phyloP scores from a whole-genome alignment of 1,140 invertebrate genomes.

The Drosophila hydei region DNA sequence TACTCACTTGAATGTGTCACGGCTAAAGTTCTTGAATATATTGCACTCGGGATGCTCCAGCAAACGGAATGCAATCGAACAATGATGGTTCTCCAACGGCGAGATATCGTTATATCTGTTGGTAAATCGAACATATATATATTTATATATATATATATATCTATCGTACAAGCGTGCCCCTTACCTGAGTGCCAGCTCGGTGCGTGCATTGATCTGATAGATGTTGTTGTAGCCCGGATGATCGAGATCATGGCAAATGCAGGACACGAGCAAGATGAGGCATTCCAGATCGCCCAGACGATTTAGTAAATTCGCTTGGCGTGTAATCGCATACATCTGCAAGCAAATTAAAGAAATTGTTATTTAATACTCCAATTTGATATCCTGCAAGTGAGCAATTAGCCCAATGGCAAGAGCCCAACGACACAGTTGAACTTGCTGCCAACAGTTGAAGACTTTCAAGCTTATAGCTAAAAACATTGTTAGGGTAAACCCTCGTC shows the following conservation, averaged over 20 bases:
- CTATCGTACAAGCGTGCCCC: neutral
- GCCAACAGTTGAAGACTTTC: too few relatives aligned
- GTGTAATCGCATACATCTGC: conserved; percentile 95
- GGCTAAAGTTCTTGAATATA: conserved; percentile 89
- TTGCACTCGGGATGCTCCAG: conserved; percentile 91
- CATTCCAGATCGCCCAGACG: conserved; percentile 91
- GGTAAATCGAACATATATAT: neutral
- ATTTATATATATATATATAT: neutral
- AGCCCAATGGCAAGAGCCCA: too few relatives aligned
- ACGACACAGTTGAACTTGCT: too few relatives aligned
- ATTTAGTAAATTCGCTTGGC: conserved; percentile 88
- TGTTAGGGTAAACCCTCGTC: too few relatives aligned
- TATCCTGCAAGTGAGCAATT: neutral
- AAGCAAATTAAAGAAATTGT: neutral
- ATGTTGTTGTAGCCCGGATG: conserved; percentile 96
- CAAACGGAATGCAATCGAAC: conserved; percentile 93
- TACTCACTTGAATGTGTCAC: conserved; percentile 87
- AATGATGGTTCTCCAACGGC: conserved; percentile 95
- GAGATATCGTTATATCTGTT: conserved; percentile 93
- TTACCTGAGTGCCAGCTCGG: conserved; percentile 90
- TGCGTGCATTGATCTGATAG: conserved; percentile 94
- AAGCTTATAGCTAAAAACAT: too few relatives aligned
- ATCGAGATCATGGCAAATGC: conserved; percentile 95
- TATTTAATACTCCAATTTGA: neutral
- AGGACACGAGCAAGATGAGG: conserved; percentile 91